Conservation (phyloP, 2,797 vertebrate genomes). For the Rhodeus uyekii region DNA sequence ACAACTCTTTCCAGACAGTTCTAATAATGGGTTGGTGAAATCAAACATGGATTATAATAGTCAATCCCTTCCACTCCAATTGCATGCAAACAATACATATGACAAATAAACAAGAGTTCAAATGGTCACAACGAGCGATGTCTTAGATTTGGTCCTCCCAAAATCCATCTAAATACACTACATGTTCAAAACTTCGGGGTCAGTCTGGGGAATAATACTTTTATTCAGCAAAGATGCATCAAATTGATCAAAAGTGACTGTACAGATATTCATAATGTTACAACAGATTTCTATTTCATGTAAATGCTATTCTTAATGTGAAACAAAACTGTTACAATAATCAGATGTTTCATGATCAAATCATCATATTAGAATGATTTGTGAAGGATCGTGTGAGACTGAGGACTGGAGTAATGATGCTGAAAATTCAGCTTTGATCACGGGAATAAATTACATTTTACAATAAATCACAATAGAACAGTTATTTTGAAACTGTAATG, state of each 20-base stretch:
- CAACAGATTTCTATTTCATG: not conserved
- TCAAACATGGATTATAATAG: not conserved
- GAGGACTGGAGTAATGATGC: not conserved
- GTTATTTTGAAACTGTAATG: not conserved
- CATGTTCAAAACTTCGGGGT: too few species aligned
- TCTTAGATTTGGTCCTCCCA: not conserved
- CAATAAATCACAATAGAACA: not conserved
- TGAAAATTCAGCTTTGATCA: not conserved
- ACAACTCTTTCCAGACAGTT: not conserved
- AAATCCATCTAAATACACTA: not conserved
- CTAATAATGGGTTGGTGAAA: not conserved
- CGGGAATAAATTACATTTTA: not conserved
- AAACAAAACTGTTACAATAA: not conserved
- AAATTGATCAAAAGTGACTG: not conserved
- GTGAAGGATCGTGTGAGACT: not conserved
- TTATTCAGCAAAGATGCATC: not conserved
- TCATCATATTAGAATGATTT: not conserved
- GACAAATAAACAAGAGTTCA: not conserved
- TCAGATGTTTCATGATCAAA: too few species aligned
- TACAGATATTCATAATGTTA: not conserved
- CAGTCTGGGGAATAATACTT: not conserved
- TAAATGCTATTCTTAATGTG: too few species aligned
- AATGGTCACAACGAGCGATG: not conserved
- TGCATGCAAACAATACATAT: not conserved
- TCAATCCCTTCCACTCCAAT: not conserved